Evolutionary conservation across 2,113 vertebrate species (phyloP).

Genomic region (Thamnaconus septentrionalis): DNA sequence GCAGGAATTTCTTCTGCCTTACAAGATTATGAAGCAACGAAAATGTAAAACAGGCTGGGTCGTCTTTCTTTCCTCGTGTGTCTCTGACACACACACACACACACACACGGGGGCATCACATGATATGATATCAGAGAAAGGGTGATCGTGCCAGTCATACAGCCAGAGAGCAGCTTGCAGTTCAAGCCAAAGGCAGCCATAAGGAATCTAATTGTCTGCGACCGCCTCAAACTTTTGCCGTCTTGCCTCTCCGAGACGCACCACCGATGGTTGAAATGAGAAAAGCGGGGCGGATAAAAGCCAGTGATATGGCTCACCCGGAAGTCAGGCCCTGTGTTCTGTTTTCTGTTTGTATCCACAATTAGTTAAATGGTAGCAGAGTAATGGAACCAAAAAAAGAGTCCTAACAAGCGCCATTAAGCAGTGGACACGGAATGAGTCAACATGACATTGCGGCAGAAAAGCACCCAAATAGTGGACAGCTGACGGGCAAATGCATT

Average conservation of each 20-base stretch:
- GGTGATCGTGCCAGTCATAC: background rate
- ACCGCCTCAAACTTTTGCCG: conserved; percentile 17
- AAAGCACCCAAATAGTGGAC: too few relatives aligned
- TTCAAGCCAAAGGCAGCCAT: conserved; percentile 16
- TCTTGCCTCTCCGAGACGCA: background rate
- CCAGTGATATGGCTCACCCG: background rate
- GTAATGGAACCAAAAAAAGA: background rate
- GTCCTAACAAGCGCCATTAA: too few relatives aligned
- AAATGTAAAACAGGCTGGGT: too few relatives aligned
- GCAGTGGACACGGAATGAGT: too few relatives aligned
- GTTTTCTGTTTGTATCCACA: background rate
- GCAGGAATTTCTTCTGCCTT: too few relatives aligned
- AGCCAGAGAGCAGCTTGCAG: conserved; percentile 1
- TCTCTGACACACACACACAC: conserved; percentile 1
- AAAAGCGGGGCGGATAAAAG: conserved; percentile 14
- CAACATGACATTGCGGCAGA: too few relatives aligned
- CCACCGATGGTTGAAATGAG: conserved; percentile 13
- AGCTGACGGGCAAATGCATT: too few relatives aligned
- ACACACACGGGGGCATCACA: too few relatives aligned
- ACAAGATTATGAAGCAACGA: too few relatives aligned
- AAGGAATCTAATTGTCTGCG: conserved; percentile 22
- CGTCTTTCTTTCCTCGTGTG: too few relatives aligned
- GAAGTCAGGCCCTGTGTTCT: background rate
- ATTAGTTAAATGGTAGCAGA: conserved; percentile 11
- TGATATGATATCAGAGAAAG: background rate